A percentile compares a stretch with the other conserved stretches of the same genome.
These are phyloP conservation scores for Amphipoea oculea DNA, from an alignment of 2,888 invertebrate species.

Conservation along the genomic window DNA sequence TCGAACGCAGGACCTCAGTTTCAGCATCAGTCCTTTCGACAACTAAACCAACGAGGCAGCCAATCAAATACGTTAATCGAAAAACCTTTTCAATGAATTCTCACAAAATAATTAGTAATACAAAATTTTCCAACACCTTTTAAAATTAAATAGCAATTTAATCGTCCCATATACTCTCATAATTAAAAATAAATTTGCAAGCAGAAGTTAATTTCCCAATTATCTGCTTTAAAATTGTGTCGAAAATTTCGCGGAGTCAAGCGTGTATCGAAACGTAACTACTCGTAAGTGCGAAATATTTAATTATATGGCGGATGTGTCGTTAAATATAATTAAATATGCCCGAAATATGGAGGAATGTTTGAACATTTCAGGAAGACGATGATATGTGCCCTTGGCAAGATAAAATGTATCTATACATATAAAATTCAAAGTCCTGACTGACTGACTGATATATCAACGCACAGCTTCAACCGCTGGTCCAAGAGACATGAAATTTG, in stretches of 20 bases:
- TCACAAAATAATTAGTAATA: background rate
- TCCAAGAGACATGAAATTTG: too few relatives aligned
- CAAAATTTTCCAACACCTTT: slow-evolving; percentile 1
- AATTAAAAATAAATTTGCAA: slow-evolving; percentile 44
- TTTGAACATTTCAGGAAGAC: slow-evolving; percentile 6
- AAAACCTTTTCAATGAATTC: background rate
- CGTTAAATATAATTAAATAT: slow-evolving; percentile 28
- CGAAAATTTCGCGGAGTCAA: slow-evolving; percentile 10
- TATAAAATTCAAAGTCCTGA: too few relatives aligned
- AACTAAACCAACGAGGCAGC: background rate
- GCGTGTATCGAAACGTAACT: slow-evolving; percentile 12
- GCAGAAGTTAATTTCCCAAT: slow-evolving; percentile 41
- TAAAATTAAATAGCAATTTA: slow-evolving; percentile 12
- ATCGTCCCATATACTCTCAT: background rate
- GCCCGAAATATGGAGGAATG: background rate
- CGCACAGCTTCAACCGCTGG: too few relatives aligned
- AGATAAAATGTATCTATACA: background rate
- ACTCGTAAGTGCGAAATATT: slow-evolving; percentile 13
- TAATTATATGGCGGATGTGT: slow-evolving; percentile 17
- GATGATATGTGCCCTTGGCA: background rate
- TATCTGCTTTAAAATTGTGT: slow-evolving; percentile 20
- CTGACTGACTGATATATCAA: too few relatives aligned
- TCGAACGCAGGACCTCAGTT: background rate
- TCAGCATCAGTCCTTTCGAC: background rate
- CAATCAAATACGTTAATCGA: background rate